Evolutionary conservation across 2,888 invertebrate genomes (phyloP).

Genomic region (Drosophila meridionalis): DNA sequence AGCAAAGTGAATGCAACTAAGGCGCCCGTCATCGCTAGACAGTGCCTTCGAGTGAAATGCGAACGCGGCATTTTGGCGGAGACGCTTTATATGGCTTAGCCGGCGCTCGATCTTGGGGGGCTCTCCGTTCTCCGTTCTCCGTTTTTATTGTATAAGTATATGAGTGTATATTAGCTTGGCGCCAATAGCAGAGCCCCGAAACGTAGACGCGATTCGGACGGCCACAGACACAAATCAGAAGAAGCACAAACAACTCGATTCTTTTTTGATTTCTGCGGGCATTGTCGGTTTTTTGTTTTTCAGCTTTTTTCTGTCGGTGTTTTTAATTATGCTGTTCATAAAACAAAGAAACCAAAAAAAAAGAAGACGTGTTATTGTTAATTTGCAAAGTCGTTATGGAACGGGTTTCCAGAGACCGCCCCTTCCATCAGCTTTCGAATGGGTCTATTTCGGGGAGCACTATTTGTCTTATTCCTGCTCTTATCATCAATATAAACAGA

Average conservation of each 20-base stretch:
- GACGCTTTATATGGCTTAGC: slow-evolving; percentile 66
- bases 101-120: slow-evolving; percentile 21
- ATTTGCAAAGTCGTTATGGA: slow-evolving; percentile 30
- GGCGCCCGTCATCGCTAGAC: slow-evolving; percentile 82
- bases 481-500: slow-evolving; percentile 34
- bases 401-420: slow-evolving; percentile 41
- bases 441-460: slow-evolving; percentile 15
- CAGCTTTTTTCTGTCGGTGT: slow-evolving; percentile 20
- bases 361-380: slow-evolving; percentile 34
- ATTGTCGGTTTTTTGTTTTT: slow-evolving; percentile 4
- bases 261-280: slow-evolving; percentile 25
- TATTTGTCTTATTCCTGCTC: slow-evolving; percentile 29
- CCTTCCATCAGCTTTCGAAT: slow-evolving; percentile 27
- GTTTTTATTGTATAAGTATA: slow-evolving; percentile 24
- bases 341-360: slow-evolving; percentile 36
- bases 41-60: slow-evolving; percentile 81
- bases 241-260: slow-evolving; percentile 38
- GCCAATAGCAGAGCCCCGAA: slow-evolving; percentile 34
- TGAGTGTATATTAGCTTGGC: slow-evolving; percentile 23
- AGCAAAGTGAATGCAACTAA: slow-evolving; percentile 76
- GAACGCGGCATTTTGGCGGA: slow-evolving; percentile 81
- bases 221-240: slow-evolving; percentile 32
- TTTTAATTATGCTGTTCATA: slow-evolving; percentile 57
- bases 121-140: slow-evolving; percentile 22
- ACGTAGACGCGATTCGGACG: slow-evolving; percentile 19